A percentile compares a stretch with the other conserved stretches of the same genome.
These are phyloP conservation scores for Guaruba guarouba DNA, from an alignment of 2,113 vertebrate genomes.

Conservation along the genomic window DNA sequence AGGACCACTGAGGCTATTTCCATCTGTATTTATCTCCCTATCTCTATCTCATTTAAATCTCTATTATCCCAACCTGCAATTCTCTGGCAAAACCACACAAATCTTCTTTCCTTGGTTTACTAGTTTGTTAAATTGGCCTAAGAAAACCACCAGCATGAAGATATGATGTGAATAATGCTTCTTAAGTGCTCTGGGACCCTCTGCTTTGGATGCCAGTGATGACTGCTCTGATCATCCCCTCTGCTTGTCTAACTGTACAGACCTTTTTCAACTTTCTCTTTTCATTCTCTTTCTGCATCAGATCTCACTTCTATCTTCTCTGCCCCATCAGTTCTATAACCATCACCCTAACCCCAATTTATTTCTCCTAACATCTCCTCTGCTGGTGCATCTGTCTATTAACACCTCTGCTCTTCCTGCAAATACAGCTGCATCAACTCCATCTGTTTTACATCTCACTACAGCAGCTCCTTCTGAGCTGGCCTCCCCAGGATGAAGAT, in stretches of 20 bases:
- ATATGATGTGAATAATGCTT: not conserved
- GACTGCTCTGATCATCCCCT: not conserved
- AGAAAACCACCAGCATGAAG: not conserved
- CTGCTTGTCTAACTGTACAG: not conserved
- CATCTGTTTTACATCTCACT: constrained; percentile 18
- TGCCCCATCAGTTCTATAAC: not conserved
- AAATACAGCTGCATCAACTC: not conserved
- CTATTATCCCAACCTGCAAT: not conserved
- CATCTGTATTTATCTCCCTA: not conserved
- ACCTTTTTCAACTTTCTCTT: not conserved
- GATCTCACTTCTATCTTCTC: not conserved
- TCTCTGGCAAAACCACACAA: not conserved
- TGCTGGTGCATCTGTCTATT: constrained; percentile 25
- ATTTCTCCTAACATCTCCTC: constrained; percentile 19
- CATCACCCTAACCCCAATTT: constrained; percentile 5
- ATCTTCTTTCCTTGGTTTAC: not conserved
- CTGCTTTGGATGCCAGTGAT: not conserved
- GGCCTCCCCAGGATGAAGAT: constrained; percentile 4
- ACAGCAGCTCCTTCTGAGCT: not conserved
- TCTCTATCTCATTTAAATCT: not conserved
- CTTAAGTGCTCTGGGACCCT: not conserved
- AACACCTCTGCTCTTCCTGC: constrained; percentile 11
- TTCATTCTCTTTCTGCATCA: not conserved
- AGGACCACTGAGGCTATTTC: not conserved
- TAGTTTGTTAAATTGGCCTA: not conserved